Evolutionary conservation across 2,797 vertebrate species (phyloP), one percentile per base, ranked within the genome.

Genomic region (Alcedo quadribrachys): DNA sequence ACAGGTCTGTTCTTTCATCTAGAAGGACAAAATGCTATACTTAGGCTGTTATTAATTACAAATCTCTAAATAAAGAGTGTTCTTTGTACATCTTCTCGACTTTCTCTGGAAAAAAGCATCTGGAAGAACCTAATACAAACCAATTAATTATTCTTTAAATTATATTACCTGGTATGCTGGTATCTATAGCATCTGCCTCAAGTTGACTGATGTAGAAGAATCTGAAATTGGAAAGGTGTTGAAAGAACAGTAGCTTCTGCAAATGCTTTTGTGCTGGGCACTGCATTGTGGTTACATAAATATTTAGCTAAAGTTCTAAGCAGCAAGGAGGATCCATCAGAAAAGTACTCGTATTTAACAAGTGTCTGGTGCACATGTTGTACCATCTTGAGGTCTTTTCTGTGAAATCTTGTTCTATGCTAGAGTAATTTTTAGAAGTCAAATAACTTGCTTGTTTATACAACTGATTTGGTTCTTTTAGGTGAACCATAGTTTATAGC

Each of bases 1-100:
- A 87, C 42, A 89, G 33, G 42, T 85, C 77, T 81, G 33, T 67
- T 91, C 24, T 76, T 74, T 93, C 81, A 81, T 87, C 45, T 57
- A 66, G 85, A 67, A 85, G 42, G 76, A 71, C 62, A 88, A 90
- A 83, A 85, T 40, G 35, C 11, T 63, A 58, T 62, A 40, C 68
- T 8, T 60, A 80, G 45, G 8, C 43, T 81, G 63, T 22, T 71
- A 71, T 90, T 94, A 91, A 89, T 91, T 81, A 75, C 16, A 45
- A 45, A 35, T 87, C 58, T 85, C 50, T 79, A 61, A 89, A 65
- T 75, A 50, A 37, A 54, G 30, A 50, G 14, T 67, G 50, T 53
- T 63, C 86, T 37, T 35, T 80, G 35, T 75, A 90, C 71, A 77
- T 77, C 33, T 85, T 37, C 19, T 79, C 37, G 80, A 4, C 67